phyloP scores from a whole-genome alignment of 1,140 invertebrate genomes.

The Paramacrobiotus metropolitanus region DNA sequence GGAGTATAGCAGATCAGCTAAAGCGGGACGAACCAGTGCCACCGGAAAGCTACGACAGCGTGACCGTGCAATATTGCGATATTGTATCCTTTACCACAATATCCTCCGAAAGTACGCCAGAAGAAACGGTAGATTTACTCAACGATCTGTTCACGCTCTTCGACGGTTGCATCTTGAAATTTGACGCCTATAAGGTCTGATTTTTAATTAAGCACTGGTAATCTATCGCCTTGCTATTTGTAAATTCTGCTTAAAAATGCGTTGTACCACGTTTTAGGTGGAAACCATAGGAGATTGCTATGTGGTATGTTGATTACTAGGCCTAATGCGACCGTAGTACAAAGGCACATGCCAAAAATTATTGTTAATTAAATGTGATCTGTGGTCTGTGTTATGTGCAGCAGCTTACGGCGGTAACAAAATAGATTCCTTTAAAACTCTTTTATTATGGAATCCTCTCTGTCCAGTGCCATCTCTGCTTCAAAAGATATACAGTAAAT shows the following conservation, averaged over 20 bases:
- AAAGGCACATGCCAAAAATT: too few species aligned
- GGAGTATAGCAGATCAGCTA: neutral
- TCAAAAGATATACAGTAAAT: too few species aligned
- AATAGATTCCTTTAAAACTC: too few species aligned
- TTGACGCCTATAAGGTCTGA: slow-evolving; percentile 22
- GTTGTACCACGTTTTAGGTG: neutral
- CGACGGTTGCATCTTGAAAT: slow-evolving; percentile 19
- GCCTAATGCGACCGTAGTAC: too few species aligned
- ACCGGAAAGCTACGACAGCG: neutral
- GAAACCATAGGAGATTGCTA: neutral
- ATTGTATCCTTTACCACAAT: neutral
- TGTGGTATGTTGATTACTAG: too few species aligned
- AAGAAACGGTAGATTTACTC: slow-evolving; percentile 13
- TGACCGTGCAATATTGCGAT: neutral
- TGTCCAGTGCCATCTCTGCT: too few species aligned
- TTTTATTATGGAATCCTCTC: too few species aligned
- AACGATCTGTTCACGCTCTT: slow-evolving; percentile 23
- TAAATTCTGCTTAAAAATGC: too few species aligned
- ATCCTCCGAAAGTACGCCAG: neutral
- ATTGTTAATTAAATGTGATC: too few species aligned
- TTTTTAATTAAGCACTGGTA: neutral
- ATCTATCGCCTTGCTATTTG: neutral
- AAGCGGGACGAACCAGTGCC: neutral
- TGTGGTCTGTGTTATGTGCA: too few species aligned
- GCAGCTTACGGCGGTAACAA: too few species aligned